Base-by-base conservation (phyloP, 2,888 invertebrate genomes). In the Nemoura dubitans region DNA sequence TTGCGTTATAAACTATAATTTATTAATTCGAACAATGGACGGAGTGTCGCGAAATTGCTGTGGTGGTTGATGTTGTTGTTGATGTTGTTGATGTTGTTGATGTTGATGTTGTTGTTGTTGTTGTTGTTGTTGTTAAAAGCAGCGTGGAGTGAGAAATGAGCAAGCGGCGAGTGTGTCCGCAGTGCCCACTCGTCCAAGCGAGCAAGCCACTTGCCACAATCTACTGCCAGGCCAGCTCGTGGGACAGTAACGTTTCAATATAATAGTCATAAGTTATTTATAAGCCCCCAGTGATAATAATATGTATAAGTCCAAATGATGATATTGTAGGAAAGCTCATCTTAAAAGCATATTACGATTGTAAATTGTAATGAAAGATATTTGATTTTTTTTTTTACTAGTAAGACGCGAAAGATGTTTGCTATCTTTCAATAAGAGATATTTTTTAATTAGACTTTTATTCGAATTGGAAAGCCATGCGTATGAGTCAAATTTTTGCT, bases 221-320 rank as follows among this genome's bases (percentile, higher is more conserved):
- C 59, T 59, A 59, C 59, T 59, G 59, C 59, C 59, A 59, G 59
- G 2, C 21, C 59, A 59, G 59, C 14, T 59, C 59, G 59, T 21
- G 59, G 14, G 59, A 59, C 3, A 59, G 21, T 36, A 59, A 59
- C 14, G 59, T 59, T 59, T 59, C 59, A 21, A 59, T 59, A 59
- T 59, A 59, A 59, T 59, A 59, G 81, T 30, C 81, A 81, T 81
- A 81, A 16, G 81, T 81, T 30, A 81, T 81, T 28, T 81, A 30
- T 28, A 81, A 81, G 30, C 81, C 78, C 81, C 81, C 30, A 81
- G 81, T 81, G 81, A 81, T 81, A 81, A 81, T 30, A 28, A 81
- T 59, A 59, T 7, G 59, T 59, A 59, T 30, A 30, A 30, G 81
- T 81, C 81, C 81, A 81, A 81, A 81, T 81, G 28, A 81, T 81